Base-by-base conservation (phyloP, 2,888 invertebrate species). In the Agriopis marginaria region DNA sequence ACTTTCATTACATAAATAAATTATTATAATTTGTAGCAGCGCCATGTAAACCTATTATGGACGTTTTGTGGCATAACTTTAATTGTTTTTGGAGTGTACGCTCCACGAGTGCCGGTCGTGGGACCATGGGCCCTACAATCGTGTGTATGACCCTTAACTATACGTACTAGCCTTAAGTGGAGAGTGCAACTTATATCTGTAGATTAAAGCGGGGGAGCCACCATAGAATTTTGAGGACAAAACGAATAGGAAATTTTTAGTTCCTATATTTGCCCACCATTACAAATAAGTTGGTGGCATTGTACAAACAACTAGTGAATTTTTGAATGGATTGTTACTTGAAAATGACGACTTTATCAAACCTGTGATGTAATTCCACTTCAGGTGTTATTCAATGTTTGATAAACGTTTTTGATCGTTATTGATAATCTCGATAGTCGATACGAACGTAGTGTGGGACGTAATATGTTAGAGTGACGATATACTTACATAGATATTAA, bases 81-180 rank as follows among this genome's bases (percentile, higher is more conserved):
- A 88, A 92, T 92, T 92, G 92, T 92, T 91, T 92, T 89, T 91
- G 83, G 88, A 92, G 92, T 89, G 85, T 82, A 77, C 85, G 82
- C 85, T 81, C 75, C 68, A 58, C 62, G 45, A 68, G 76, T 75
- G 76, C 79, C 82, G 75, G 76, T 79, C 82, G 83, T 84, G 84
- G 82, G 82, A 82, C 70, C 77, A 60, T 62, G 68, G 66, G 68
- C 17, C 51, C 59, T 68, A 75, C 73, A 73, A 78, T 78, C 71
- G 74, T 72, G 67, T 78, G 80, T 78, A 83, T 83, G 80, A 67
- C 81, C 75, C 82, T 82, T 76, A 74, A 77, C 77, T 74, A 73
- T 73, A 74, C 75, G 75, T 72, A 64, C 81, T 79, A 75, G 56
- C 63, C 53, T 58, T 67, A 63, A 66, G 70, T 70, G 75, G 53